Percentiles rank a stretch among this genome's conserved stretches.
phyloP scores from a whole-genome alignment of 35 echinoderm and acorn worm species.

The Ptychodera flava region DNA sequence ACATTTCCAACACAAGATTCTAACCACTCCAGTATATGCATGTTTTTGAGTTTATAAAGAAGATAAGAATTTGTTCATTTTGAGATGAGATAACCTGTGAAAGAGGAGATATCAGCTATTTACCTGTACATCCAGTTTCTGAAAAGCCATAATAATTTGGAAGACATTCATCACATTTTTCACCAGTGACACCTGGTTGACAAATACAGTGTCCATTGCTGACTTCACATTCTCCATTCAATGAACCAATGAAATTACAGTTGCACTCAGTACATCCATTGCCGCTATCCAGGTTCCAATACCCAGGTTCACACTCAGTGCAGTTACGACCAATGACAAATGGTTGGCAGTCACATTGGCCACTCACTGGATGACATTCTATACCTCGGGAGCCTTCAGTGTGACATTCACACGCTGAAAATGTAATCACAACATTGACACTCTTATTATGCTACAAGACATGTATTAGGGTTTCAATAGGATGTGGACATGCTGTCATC shows the following conservation, averaged over 20 bases:
- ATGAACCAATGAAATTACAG: constrained; percentile 47
- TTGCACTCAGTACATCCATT: constrained; percentile 64
- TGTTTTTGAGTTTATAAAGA: constrained; percentile 2
- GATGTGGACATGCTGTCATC: too few species aligned
- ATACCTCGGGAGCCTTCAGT: constrained; percentile 36
- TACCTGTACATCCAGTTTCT: constrained; percentile 56
- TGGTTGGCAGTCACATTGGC: constrained; percentile 56
- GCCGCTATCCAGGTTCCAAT: constrained; percentile 88
- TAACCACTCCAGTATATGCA: too few species aligned
- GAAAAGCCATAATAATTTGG: constrained; percentile 80
- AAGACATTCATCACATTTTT: constrained; percentile 48
- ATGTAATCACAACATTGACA: neutral
- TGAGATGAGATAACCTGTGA: too few species aligned
- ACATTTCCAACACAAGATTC: too few species aligned
- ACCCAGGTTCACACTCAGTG: constrained; percentile 55
- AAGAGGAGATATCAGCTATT: too few species aligned
- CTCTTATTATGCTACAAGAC: too few species aligned
- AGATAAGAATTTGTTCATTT: too few species aligned
- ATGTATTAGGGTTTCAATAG: too few species aligned
- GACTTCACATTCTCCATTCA: constrained; percentile 33
- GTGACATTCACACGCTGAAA: constrained; percentile 69
- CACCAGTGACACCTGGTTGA: constrained; percentile 61
- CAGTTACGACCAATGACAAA: constrained; percentile 68
- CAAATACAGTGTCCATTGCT: constrained; percentile 72
- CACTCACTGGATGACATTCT: constrained; percentile 46